phyloP scores from a whole-genome alignment of 2,888 invertebrate genomes.

The Lampropteryx suffumata region DNA sequence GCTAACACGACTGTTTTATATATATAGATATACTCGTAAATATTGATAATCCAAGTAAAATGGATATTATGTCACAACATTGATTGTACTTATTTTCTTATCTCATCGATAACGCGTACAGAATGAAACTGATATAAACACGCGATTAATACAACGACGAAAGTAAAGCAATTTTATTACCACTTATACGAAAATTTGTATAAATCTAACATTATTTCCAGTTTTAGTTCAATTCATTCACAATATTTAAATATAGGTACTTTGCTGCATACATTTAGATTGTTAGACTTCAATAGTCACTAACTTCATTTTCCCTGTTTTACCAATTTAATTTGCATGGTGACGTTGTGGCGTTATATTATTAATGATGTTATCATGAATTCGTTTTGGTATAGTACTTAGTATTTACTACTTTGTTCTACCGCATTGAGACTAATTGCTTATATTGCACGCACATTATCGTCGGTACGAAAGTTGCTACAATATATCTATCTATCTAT shows the following conservation, averaged over 20 bases:
- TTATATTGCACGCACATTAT: not conserved
- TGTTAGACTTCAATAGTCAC: no score
- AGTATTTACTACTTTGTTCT: slow-evolving; percentile 20
- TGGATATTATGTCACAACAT: slow-evolving; percentile 10
- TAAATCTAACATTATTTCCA: no score
- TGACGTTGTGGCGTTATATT: not conserved
- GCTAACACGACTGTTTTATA: no score
- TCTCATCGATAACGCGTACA: slow-evolving; percentile 8
- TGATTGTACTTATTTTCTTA: slow-evolving; percentile 11
- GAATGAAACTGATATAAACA: no score
- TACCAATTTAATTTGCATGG: not conserved
- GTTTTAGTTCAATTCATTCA: no score
- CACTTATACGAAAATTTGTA: no score
- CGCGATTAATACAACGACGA: slow-evolving; percentile 1
- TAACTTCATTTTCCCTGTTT: slow-evolving; percentile 3
- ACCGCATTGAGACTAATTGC: not conserved
- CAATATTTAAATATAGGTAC: no score
- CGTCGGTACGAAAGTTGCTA: no score
- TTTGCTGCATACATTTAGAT: not conserved
- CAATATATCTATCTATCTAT: no score
- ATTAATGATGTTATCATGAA: no score
- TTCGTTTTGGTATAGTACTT: no score
- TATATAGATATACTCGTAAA: no score
- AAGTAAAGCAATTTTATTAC: not conserved
- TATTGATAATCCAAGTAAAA: not conserved